Evolutionary conservation across 2,888 invertebrate species (phyloP).

Genomic region (Melanostoma mellinum): DNA sequence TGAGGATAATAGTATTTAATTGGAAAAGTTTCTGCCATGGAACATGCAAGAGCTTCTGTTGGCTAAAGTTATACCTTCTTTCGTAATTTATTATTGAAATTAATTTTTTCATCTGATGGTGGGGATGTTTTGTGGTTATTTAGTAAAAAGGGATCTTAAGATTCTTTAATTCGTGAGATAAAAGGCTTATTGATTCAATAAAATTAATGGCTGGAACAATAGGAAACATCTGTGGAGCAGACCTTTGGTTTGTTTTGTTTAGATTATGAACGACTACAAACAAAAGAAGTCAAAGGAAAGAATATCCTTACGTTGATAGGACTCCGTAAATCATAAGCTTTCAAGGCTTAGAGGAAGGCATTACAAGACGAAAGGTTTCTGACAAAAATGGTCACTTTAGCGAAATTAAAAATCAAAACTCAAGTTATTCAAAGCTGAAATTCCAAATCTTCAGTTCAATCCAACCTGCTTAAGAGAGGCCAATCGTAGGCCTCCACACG

Average conservation of each 20-base stretch:
- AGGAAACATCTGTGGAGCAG: not conserved
- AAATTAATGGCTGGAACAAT: constrained; percentile 27
- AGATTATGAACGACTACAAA: too few species aligned
- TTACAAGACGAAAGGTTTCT: too few species aligned
- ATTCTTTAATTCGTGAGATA: constrained; percentile 24
- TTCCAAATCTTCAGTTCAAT: too few species aligned
- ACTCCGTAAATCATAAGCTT: too few species aligned
- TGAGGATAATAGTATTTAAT: constrained; percentile 38
- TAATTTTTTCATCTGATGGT: not conserved
- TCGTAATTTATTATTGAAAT: constrained; percentile 32
- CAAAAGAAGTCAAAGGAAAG: too few species aligned
- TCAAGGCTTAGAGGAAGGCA: too few species aligned
- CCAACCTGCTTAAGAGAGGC: too few species aligned
- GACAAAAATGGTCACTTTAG: too few species aligned
- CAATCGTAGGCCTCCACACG: too few species aligned
- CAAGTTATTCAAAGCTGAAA: too few species aligned
- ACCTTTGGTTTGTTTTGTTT: not conserved
- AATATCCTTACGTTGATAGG: too few species aligned
- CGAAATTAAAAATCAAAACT: too few species aligned
- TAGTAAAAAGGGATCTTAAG: constrained; percentile 4
- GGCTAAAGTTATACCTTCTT: not conserved
- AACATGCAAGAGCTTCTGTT: not conserved
- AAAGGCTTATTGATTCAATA: constrained; percentile 58
- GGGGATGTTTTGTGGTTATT: not conserved
- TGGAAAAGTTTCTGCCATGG: constrained; percentile 44